These are phyloP conservation scores for Polypedilum vanderplanki DNA, from an alignment of 1,140 invertebrate genomes.

Conservation along the genomic window DNA sequence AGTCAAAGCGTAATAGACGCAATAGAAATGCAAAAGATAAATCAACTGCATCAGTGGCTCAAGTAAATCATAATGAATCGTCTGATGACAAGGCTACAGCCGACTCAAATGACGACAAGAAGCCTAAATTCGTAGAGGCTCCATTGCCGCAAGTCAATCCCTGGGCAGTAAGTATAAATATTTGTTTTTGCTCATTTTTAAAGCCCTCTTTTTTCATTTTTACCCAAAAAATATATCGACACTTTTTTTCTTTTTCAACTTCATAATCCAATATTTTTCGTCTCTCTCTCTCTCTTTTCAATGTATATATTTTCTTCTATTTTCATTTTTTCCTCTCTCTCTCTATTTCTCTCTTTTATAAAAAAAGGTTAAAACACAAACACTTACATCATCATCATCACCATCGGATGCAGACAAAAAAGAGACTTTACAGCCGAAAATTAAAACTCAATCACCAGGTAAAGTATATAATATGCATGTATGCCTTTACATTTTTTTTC, in stretches of 20 bases:
- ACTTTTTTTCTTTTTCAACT: neutral
- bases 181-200: neutral
- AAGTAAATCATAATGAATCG: conserved; percentile 36
- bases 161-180: conserved; percentile 47
- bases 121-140: conserved; percentile 52
- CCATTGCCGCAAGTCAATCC: conserved; percentile 54
- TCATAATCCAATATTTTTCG: neutral
- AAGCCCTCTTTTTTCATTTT: neutral
- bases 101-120: conserved; percentile 34
- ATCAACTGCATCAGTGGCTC: conserved; percentile 34
- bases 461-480: neutral
- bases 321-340: neutral
- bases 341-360: neutral
- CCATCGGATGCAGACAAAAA: conserved; percentile 25
- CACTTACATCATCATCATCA: conserved; percentile 20
- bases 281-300: too few relatives aligned
- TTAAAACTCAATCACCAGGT: conserved; percentile 8
- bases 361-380: conserved; percentile 22
- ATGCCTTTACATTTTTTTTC: neutral
- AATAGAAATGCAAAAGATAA: neutral
- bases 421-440: conserved; percentile 2
- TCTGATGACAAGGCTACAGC: conserved; percentile 32
- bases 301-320: neutral
- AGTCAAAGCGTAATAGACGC: conserved; percentile 7
- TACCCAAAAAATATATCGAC: neutral